Evolutionary conservation across 2,113 vertebrate genomes (phyloP).

Genomic region (Peromyscus leucopus): DNA sequence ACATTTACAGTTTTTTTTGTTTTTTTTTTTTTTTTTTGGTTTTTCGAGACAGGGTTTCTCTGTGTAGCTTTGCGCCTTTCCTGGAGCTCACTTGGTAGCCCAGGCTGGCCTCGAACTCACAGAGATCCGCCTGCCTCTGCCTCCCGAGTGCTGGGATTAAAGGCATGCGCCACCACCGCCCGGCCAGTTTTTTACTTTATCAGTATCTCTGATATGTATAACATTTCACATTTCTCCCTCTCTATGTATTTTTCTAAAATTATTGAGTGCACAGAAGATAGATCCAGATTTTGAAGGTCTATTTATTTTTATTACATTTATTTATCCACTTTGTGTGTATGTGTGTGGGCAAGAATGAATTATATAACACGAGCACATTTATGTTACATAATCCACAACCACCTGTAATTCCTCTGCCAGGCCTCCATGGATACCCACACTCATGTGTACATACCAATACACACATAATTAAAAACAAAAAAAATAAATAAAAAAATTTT

Average conservation of each 20-base stretch:
- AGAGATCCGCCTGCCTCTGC: no score
- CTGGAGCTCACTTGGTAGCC: no score
- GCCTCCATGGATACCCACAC: not conserved
- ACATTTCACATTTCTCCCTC: not conserved
- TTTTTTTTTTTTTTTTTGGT: no score
- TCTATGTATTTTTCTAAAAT: not conserved
- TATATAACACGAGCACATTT: not conserved
- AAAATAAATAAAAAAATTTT: not conserved
- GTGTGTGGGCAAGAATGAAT: not conserved
- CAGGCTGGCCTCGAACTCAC: no score
- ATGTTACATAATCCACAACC: not conserved
- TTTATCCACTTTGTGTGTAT: not conserved
- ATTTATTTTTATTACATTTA: not conserved
- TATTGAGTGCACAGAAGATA: not conserved
- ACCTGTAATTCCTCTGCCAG: not conserved
- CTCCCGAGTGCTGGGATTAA: no score
- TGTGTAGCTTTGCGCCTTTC: no score
- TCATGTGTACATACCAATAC: not conserved
- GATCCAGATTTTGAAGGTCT: not conserved
- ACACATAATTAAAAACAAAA: not conserved
- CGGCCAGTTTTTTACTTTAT: not conserved
- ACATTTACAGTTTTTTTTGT: slow-evolving; percentile 23
- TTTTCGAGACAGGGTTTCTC: no score
- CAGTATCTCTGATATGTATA: not conserved
- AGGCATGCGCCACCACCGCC: no score